Percentiles rank a stretch among this genome's conserved stretches.
These are phyloP conservation scores for Drosophila yakuba DNA, from an alignment of 1,140 invertebrate genomes.

Conservation along the genomic window DNA sequence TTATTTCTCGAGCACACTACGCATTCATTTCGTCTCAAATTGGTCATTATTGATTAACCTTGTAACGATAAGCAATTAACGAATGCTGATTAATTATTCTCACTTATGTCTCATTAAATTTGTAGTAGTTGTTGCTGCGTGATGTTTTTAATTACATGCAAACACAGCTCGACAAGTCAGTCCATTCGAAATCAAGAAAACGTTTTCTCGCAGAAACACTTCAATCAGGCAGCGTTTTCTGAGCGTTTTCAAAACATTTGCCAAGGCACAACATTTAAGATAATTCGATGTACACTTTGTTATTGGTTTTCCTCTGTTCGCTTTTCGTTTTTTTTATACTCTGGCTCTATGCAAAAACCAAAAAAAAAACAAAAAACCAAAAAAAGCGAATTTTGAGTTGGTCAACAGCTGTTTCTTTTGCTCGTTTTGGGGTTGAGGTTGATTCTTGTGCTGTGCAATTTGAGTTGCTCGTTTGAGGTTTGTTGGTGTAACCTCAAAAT, in stretches of 20 bases:
- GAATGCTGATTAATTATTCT: constrained; percentile 32
- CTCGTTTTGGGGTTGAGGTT: constrained; percentile 70
- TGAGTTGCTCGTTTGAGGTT: constrained; percentile 35
- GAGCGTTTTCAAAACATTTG: constrained; percentile 62
- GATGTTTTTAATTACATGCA: constrained; percentile 38
- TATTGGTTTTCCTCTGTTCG: constrained; percentile 23
- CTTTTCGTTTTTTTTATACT: constrained; percentile 9
- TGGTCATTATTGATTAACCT: constrained; percentile 21
- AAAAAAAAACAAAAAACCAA: too few species aligned
- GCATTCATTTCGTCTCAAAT: not conserved
- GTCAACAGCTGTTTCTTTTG: constrained; percentile 60
- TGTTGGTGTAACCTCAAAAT: constrained; percentile 59
- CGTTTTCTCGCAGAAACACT: constrained; percentile 17
- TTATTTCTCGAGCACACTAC: too few species aligned
- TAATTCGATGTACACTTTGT: constrained; percentile 58
- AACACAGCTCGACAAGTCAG: constrained; percentile 4
- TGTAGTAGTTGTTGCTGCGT: not conserved
- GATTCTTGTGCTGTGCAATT: constrained; percentile 61
- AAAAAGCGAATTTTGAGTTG: constrained; percentile 29
- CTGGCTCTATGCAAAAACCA: constrained; percentile 31
- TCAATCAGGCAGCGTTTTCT: constrained; percentile 33
- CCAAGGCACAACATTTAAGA: constrained; percentile 52
- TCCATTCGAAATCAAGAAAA: constrained; percentile 24
- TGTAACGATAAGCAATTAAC: constrained; percentile 18
- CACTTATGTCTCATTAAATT: constrained; percentile 13